A percentile compares a stretch with the other conserved stretches of the same genome.
Conservation (phyloP, 2,888 invertebrate genomes). For the Drosophila rellima region DNA sequence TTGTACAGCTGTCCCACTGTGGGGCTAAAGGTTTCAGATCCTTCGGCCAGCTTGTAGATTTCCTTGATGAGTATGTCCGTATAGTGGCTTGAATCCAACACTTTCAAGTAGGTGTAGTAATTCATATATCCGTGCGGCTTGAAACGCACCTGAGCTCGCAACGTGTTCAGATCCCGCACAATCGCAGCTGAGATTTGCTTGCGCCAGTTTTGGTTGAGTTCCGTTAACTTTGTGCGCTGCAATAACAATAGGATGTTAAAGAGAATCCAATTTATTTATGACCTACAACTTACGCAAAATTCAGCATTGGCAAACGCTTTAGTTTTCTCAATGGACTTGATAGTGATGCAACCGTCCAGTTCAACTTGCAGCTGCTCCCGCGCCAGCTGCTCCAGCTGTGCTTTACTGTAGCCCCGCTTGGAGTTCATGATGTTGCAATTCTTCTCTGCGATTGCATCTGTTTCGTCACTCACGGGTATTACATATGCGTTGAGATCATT, state of each 20-base stretch:
- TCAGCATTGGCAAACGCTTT: conserved; percentile 84
- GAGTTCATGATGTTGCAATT: conserved; percentile 74
- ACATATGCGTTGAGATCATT: conserved; percentile 87
- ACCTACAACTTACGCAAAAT: conserved; percentile 85
- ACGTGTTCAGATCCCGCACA: conserved; percentile 89
- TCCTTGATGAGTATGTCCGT: conserved; percentile 90
- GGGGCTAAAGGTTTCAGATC: conserved; percentile 93
- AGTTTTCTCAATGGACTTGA: conserved; percentile 88
- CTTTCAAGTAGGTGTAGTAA: conserved; percentile 90
- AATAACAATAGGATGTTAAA: conserved; percentile 6
- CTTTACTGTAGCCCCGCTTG: conserved; percentile 86
- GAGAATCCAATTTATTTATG: neutral
- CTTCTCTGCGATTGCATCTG: conserved; percentile 39
- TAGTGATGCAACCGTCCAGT: conserved; percentile 88
- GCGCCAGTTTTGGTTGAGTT: conserved; percentile 90
- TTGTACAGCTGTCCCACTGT: conserved; percentile 89
- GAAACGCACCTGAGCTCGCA: conserved; percentile 88
- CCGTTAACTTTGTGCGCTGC: conserved; percentile 88
- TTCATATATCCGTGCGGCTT: conserved; percentile 87
- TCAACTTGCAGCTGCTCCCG: conserved; percentile 90
- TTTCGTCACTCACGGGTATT: conserved; percentile 46
- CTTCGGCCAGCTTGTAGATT: conserved; percentile 90
- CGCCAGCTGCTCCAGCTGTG: conserved; percentile 87
- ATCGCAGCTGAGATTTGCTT: conserved; percentile 88
- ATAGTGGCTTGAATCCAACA: conserved; percentile 88